These are phyloP conservation scores for Galeruca laticollis DNA, from an alignment of 2,888 invertebrate genomes.

Conservation along the genomic window DNA sequence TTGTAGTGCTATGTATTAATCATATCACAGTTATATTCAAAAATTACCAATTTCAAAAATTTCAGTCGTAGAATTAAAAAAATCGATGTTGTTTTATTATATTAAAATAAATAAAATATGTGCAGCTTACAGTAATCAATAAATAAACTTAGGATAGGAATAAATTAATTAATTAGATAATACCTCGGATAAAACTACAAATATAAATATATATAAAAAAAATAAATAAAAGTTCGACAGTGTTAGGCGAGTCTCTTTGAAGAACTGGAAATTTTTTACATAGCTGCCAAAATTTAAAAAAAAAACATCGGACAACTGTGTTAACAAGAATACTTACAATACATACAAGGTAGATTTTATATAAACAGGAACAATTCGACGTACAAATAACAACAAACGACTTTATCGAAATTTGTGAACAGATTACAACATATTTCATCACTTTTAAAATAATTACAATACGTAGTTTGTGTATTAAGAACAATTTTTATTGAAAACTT, in stretches of 20 bases:
- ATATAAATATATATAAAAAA: conserved; percentile 31
- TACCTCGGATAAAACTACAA: conserved; percentile 14
- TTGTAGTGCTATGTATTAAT: conserved; percentile 48
- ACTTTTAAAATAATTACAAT: background rate
- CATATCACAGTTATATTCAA: conserved; percentile 51
- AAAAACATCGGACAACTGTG: conserved; percentile 20
- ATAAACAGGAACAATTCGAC: conserved; percentile 31
- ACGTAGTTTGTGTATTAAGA: background rate
- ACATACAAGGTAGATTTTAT: conserved; percentile 25
- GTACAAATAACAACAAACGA: conserved; percentile 11
- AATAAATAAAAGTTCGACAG: conserved; percentile 44
- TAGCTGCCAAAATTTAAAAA: conserved; percentile 21
- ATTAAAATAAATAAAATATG: conserved; percentile 44
- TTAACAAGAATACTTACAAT: conserved; percentile 23
- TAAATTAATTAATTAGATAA: conserved; percentile 45
- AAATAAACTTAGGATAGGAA: conserved; percentile 49
- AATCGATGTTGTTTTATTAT: conserved; percentile 39
- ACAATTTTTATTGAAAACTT: conserved; percentile 9
- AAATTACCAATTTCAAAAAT: conserved; percentile 43
- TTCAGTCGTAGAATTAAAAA: conserved; percentile 44
- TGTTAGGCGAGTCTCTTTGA: conserved; percentile 27
- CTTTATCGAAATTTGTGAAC: background rate
- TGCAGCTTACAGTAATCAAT: conserved; percentile 51
- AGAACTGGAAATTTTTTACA: conserved; percentile 30
- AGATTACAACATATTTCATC: background rate